Base-by-base conservation (phyloP, 2,888 invertebrate species). In the Sminthurides aquaticus region DNA sequence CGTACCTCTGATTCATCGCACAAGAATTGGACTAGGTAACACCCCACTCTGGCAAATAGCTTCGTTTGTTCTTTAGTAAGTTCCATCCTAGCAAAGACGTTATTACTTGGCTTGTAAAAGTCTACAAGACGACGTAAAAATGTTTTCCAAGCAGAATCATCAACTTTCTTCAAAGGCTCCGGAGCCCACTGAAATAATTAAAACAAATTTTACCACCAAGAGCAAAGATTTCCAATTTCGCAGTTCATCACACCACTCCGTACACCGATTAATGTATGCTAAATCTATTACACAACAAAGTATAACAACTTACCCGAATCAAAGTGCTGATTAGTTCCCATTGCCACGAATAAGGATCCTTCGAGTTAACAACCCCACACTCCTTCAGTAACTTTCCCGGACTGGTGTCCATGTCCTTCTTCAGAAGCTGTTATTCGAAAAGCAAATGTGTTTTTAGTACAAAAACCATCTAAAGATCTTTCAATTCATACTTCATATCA, bases 281-380 rank as follows among this genome's bases (percentile, higher is more conserved):
- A n/a, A n/a, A n/a, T n/a, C n/a, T n/a, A n/a, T n/a, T n/a, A n/a
- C n/a, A n/a, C n/a, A n/a, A n/a, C n/a, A n/a, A n/a, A n/a, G n/a
- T n/a, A n/a, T n/a, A n/a, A n/a, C n/a, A 60, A 60, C 75, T 76
- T 80, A 88, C 89, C 84, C 87, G 88, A 28, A 93, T 80, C 75
- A 92, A 84, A 52, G 90, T 86, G 68, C 88, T 84, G 68, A 96
- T 87, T n/a, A 91, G 83, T 75, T 90, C 88, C 95, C 95, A 96
- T 78, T 95, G 89, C 96, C 96, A 96, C 0, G 86, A 84, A 66
- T 85, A 85, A 2, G 88, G 88, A 76, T 92, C 92, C 74, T 90
- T 88, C 66, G 86, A 85, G 64, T 84, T 82, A 75, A 92, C 82
- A 2, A 96, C 93, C 70, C 88, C 85, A 1, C 91, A 89, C 72